These are phyloP conservation scores for Byasa hedistus DNA, from an alignment of 2,888 invertebrate genomes.

Conservation along the genomic window DNA sequence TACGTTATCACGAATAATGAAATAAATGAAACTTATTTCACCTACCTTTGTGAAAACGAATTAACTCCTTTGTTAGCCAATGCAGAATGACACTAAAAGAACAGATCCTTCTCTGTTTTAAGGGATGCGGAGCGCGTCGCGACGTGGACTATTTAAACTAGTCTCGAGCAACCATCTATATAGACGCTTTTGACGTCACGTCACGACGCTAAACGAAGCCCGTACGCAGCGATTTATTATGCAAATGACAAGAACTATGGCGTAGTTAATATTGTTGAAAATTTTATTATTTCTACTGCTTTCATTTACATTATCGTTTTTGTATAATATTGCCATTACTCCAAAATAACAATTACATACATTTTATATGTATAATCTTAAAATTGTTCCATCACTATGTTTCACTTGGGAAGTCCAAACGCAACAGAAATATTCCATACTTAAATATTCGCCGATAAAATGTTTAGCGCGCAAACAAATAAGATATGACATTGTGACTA, in stretches of 20 bases:
- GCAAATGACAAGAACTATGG: constrained; percentile 32
- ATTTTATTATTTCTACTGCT: neutral
- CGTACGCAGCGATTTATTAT: constrained; percentile 34
- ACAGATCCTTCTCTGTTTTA: constrained; percentile 41
- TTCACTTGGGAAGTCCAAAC: no score
- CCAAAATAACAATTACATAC: no score
- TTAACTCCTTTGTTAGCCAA: constrained; percentile 31
- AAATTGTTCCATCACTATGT: no score
- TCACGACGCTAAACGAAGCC: constrained; percentile 15
- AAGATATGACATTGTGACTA: no score
- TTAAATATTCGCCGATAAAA: no score
- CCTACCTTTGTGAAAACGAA: constrained; percentile 39
- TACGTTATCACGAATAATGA: constrained; percentile 1
- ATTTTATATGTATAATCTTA: no score
- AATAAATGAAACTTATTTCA: constrained; percentile 2
- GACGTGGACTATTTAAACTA: constrained; percentile 60
- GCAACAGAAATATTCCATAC: no score
- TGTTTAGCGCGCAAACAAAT: no score
- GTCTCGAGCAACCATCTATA: constrained; percentile 66
- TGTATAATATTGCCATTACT: neutral
- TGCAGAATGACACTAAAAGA: constrained; percentile 31
- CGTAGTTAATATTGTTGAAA: constrained; percentile 26
- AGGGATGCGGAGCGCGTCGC: constrained; percentile 54
- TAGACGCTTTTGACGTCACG: constrained; percentile 63
- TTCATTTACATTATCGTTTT: neutral